These are phyloP conservation scores for Siderastrea siderea DNA, from an alignment of 92 coral and sea anemone species.

Conservation along the genomic window DNA sequence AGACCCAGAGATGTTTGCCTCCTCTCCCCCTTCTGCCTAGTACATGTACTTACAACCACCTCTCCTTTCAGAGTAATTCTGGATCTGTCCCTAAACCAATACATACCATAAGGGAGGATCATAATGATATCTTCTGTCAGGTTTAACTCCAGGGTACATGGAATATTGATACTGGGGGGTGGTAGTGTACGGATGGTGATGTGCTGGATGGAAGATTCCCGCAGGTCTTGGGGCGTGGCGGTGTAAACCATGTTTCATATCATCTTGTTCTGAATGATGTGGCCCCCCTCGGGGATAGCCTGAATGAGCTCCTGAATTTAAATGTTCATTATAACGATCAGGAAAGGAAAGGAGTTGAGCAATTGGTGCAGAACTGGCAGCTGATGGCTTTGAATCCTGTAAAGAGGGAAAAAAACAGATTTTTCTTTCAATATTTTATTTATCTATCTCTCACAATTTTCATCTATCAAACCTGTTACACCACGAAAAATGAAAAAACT, in stretches of 20 bases:
- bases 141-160: slow-evolving; percentile 80
- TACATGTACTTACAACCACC: no score
- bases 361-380: slow-evolving; percentile 89
- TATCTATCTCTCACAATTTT: no score
- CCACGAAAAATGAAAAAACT: no score
- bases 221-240: slow-evolving; percentile 69
- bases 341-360: slow-evolving; percentile 84
- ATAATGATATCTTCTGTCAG: slow-evolving; percentile 77
- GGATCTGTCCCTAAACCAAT: not conserved
- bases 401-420: not conserved
- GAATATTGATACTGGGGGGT: slow-evolving; percentile 81
- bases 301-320: slow-evolving; percentile 64
- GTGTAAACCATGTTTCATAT: slow-evolving; percentile 55
- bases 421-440: no score
- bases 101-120: slow-evolving; percentile 89
- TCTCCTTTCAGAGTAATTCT: no score
- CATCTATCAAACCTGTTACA: no score
- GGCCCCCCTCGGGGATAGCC: slow-evolving; percentile 74
- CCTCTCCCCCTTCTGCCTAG: no score
- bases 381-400: slow-evolving; percentile 76
- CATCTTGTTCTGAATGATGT: slow-evolving; percentile 59
- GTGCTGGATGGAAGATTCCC: slow-evolving; percentile 85
- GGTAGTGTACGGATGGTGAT: slow-evolving; percentile 76
- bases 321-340: slow-evolving; percentile 81
- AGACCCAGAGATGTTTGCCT: no score